These are phyloP conservation scores for Sicus ferrugineus DNA, from an alignment of 2,888 invertebrate genomes.

Conservation along the genomic window DNA sequence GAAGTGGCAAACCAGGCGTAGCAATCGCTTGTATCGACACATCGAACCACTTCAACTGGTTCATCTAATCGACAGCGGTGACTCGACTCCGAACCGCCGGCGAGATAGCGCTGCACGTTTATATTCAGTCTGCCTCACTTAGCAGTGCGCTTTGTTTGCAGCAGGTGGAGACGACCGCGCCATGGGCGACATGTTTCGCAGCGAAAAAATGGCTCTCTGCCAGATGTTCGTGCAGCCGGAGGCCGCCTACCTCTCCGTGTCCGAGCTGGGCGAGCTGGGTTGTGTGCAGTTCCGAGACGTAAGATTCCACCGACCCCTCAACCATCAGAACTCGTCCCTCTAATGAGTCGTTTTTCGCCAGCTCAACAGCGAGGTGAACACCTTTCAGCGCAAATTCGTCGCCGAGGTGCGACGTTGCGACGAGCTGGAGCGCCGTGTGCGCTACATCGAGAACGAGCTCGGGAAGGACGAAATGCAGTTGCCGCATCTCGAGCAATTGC, in stretches of 20 bases:
- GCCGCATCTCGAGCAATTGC: conserved; percentile 73
- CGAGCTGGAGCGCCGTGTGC: conserved; percentile 83
- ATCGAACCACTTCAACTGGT: too few species aligned
- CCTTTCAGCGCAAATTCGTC: conserved; percentile 87
- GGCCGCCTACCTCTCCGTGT: conserved; percentile 92
- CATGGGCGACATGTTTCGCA: conserved; percentile 87
- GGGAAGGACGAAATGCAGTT: conserved; percentile 80
- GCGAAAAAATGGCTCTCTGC: conserved; percentile 91
- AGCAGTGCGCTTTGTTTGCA: too few species aligned
- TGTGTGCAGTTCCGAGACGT: conserved; percentile 96
- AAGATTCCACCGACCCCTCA: too few species aligned
- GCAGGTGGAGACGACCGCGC: conserved; percentile 55
- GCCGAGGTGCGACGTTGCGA: conserved; percentile 85
- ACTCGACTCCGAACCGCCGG: too few species aligned
- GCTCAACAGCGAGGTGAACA: conserved; percentile 82
- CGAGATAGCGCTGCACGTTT: too few species aligned
- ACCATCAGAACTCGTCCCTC: not conserved
- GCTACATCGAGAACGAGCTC: conserved; percentile 83
- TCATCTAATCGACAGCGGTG: too few species aligned
- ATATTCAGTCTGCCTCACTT: too few species aligned
- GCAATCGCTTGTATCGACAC: too few species aligned
- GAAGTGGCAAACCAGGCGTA: too few species aligned
- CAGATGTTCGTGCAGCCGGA: conserved; percentile 97
- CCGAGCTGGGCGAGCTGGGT: conserved; percentile 94
- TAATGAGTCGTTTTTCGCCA: conserved; percentile 55